Conservation (phyloP, 2,113 vertebrate species). For the Nyctereutes procyonoides region DNA sequence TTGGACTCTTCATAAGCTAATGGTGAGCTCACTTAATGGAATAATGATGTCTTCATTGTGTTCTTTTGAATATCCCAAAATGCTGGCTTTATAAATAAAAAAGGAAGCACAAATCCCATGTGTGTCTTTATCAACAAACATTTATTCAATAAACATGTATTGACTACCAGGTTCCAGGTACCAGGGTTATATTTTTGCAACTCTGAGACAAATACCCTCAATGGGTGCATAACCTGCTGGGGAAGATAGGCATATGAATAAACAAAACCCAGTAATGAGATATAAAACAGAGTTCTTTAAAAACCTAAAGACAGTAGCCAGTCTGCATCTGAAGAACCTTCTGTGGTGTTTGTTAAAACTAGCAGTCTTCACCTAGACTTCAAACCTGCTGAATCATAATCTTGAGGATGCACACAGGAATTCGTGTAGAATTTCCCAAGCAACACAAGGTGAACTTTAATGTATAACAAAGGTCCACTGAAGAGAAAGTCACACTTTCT, state of each 20-base stretch:
- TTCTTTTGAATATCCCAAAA: slow-evolving; percentile 21
- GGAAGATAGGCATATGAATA: background rate
- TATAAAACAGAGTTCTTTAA: background rate
- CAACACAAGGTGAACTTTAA: background rate
- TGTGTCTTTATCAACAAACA: slow-evolving; percentile 9
- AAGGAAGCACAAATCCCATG: background rate
- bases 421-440: background rate
- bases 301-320: background rate
- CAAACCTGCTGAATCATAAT: background rate
- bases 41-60: slow-evolving; percentile 32
- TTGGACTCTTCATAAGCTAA: background rate
- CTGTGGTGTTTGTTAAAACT: background rate
- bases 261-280: background rate
- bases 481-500: background rate
- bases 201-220: background rate
- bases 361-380: background rate
- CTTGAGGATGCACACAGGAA: background rate
- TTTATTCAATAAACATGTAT: background rate
- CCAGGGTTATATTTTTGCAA: background rate
- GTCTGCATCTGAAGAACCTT: background rate
- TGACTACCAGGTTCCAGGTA: background rate
- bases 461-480: background rate
- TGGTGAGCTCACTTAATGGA: background rate
- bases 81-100: background rate
- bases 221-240: background rate